Conservation (phyloP, 2,888 invertebrate species). For the Sericinus montela region DNA sequence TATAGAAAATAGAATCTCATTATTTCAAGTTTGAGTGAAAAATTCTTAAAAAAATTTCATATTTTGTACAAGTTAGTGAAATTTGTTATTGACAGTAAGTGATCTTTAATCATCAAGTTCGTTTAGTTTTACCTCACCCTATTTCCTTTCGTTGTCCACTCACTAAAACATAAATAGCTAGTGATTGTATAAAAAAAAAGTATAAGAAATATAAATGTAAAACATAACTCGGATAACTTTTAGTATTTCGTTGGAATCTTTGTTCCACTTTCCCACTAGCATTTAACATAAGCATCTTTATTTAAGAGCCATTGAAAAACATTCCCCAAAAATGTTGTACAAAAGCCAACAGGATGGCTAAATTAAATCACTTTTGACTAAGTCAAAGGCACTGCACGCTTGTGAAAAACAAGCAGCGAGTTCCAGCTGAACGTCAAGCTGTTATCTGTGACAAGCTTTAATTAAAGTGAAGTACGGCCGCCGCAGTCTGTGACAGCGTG, state of each 20-base stretch:
- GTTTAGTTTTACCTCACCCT: too few relatives aligned
- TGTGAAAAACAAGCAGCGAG: neutral
- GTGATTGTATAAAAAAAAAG: too few relatives aligned
- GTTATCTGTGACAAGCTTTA: slow-evolving; percentile 4
- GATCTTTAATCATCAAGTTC: too few relatives aligned
- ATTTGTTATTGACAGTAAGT: too few relatives aligned
- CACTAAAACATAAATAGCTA: too few relatives aligned
- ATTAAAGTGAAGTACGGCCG: slow-evolving; percentile 3
- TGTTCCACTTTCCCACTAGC: neutral
- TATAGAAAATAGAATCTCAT: too few relatives aligned
- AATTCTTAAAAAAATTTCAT: too few relatives aligned
- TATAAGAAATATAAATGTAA: too few relatives aligned
- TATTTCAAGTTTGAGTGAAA: too few relatives aligned
- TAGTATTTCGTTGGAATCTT: neutral
- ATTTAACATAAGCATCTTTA: neutral
- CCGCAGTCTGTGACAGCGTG: neutral
- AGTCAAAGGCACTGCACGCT: neutral
- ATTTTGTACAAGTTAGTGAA: too few relatives aligned
- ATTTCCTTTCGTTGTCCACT: too few relatives aligned
- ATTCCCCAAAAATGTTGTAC: neutral
- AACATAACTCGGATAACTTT: neutral
- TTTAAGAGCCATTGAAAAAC: neutral
- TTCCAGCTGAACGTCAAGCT: slow-evolving; percentile 1
- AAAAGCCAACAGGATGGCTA: neutral
- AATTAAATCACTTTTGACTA: neutral